Base-by-base conservation (phyloP, 2,113 vertebrate species). In the Grammomys surdaster region DNA sequence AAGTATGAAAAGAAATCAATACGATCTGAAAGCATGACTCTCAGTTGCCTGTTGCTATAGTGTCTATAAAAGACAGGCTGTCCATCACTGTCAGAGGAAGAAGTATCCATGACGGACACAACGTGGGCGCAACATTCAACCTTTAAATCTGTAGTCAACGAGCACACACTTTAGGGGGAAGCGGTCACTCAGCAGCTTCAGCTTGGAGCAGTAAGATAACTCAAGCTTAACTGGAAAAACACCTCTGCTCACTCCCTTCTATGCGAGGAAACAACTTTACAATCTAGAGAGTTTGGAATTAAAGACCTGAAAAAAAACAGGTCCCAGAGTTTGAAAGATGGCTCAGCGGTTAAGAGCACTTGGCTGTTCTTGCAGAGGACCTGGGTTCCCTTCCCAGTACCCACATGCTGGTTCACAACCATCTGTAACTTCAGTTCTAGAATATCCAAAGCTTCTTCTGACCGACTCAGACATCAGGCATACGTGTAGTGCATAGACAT, bases 1-100 rank as follows among this genome's bases (percentile, higher is more conserved):
- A 77, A 75, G 19, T 10, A 48, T 95, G 94, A 16, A 26, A 65
- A 95, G 93, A 97, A 60, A 88, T 28, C 54, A 94, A 76, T 22
- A 51, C 5, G 48, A 67, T 67, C n/a, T 76, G 36, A 86, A 86
- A 95, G 77, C 24, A 87, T 19, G 1, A 54, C 75, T 60, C 65
- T 46, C 33, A n/a, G 60, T 36, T 70, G 67, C 40, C 36, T 58
- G 7, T 72, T 94, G 89, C 65, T 91, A 81, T n/a, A n/a, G 58
- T 91, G 65, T 81, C 58, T 76, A 88, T 56, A 88, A 75, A 54
- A 91, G 54, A 19, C 56, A 94, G 40, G 14, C 63, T 77, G 58
- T 69, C 82, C 24, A 73, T 40, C 58, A 22, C 31, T 36, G 20
- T 91, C 92, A 96, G 3, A 54, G 81, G 28, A 94, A 95, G 76